Evolutionary conservation across 2,797 vertebrate species (phyloP).

Genomic region (Lacerta agilis): DNA sequence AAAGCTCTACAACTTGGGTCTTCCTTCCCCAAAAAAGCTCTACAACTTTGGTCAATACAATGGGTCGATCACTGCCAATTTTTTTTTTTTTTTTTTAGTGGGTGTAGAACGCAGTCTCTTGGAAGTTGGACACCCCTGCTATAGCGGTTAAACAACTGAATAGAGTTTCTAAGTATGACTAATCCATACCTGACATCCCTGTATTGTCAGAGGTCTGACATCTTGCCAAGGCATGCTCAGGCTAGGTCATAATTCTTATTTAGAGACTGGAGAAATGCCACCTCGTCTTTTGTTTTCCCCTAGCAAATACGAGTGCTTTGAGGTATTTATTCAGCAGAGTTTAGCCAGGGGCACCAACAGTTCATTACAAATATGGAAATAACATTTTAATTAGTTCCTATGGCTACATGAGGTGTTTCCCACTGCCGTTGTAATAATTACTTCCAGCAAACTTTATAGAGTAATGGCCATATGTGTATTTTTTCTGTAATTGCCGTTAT

Average conservation of each 20-base stretch:
- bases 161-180: background rate
- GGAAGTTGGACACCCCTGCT: too few species aligned
- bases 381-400: conserved; percentile 66
- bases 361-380: conserved; percentile 64
- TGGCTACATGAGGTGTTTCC: conserved; percentile 57
- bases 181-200: background rate
- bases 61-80: too few species aligned
- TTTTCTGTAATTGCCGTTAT: conserved; percentile 68
- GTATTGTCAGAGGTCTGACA: background rate
- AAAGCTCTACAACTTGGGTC: too few species aligned
- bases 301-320: conserved; percentile 20
- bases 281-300: background rate
- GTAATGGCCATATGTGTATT: conserved; percentile 62
- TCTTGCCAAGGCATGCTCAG: background rate
- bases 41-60: too few species aligned
- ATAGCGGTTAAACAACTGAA: too few species aligned
- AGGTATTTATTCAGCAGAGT: conserved; percentile 42
- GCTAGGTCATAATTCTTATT: background rate
- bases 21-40: too few species aligned
- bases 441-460: conserved; percentile 58
- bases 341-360: conserved; percentile 60
- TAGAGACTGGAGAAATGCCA: background rate
- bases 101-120: too few species aligned
- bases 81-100: too few species aligned
- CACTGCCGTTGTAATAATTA: conserved; percentile 62